Percentiles rank a stretch among this genome's conserved stretches.
Conservation (phyloP, 2,888 invertebrate species). For the Drosophila subsilvestris region DNA sequence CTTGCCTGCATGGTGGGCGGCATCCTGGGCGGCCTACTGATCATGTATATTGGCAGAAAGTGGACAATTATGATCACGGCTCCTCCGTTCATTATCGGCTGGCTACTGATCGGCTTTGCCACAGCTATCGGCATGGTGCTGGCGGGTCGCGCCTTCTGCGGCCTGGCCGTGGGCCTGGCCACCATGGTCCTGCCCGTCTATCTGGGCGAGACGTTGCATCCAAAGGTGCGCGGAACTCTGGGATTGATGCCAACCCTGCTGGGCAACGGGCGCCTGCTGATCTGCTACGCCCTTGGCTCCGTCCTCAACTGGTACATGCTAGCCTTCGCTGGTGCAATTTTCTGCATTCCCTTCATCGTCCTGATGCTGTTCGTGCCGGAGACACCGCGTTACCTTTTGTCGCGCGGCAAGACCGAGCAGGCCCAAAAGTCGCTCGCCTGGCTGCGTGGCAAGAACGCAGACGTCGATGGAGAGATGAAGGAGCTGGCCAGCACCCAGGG, state of each 20-base stretch:
- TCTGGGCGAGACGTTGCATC: constrained; percentile 92
- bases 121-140: constrained; percentile 84
- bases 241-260: constrained; percentile 93
- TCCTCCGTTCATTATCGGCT: constrained; percentile 87
- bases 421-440: constrained; percentile 88
- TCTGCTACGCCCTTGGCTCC: constrained; percentile 87
- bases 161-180: constrained; percentile 86
- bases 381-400: constrained; percentile 88
- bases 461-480: constrained; percentile 86
- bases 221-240: constrained; percentile 90
- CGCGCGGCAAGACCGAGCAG: constrained; percentile 86
- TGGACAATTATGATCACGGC: constrained; percentile 82
- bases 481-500: constrained; percentile 71
- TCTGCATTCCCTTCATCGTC: constrained; percentile 87
- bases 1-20: constrained; percentile 13
- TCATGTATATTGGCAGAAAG: constrained; percentile 89
- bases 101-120: constrained; percentile 88
- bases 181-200: constrained; percentile 92
- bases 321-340: constrained; percentile 47
- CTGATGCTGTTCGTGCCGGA: constrained; percentile 93
- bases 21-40: constrained; percentile 76
- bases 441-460: constrained; percentile 88
- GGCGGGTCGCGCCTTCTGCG: constrained; percentile 57
- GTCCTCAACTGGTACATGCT: constrained; percentile 42
- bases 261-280: constrained; percentile 90